Evolutionary conservation across 1,140 invertebrate genomes (phyloP).

Genomic region (Leptonema lineaticorne): DNA sequence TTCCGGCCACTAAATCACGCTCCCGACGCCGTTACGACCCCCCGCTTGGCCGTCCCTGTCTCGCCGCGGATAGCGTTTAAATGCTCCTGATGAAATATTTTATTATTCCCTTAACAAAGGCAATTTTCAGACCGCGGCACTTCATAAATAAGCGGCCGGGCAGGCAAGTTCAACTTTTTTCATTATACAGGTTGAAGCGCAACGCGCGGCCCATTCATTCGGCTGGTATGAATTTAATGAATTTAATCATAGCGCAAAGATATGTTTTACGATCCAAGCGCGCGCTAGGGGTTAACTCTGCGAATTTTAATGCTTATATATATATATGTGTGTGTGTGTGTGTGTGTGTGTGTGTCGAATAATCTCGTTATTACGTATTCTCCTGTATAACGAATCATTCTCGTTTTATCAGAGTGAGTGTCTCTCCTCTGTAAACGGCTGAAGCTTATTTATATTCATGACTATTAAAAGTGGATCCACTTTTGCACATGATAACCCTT

Average conservation of each 20-base stretch:
- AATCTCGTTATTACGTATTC: too few relatives aligned
- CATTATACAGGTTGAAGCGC: conserved; percentile 17
- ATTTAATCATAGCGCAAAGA: conserved; percentile 24
- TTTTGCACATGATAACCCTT: too few relatives aligned
- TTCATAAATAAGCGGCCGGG: conserved; percentile 18
- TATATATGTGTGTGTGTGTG: too few relatives aligned
- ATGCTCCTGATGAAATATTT: conserved; percentile 29
- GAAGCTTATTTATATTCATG: too few relatives aligned
- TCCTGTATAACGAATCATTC: too few relatives aligned
- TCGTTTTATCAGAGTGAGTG: too few relatives aligned
- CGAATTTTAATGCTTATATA: too few relatives aligned
- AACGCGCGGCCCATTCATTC: neutral
- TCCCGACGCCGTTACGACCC: too few relatives aligned
- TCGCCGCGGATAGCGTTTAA: conserved; percentile 13
- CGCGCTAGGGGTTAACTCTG: too few relatives aligned
- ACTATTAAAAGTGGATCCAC: too few relatives aligned
- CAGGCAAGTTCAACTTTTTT: conserved; percentile 23
- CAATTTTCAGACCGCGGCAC: conserved; percentile 20
- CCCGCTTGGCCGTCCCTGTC: neutral
- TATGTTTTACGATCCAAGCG: conserved; percentile 16
- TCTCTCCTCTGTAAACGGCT: too few relatives aligned
- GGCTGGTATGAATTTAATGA: conserved; percentile 23
- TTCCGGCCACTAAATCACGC: conserved; percentile 12
- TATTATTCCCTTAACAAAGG: conserved; percentile 25
- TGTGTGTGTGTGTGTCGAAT: too few relatives aligned